Base-by-base conservation (phyloP, 2,888 invertebrate species). In the Caenorhabditis afra region DNA sequence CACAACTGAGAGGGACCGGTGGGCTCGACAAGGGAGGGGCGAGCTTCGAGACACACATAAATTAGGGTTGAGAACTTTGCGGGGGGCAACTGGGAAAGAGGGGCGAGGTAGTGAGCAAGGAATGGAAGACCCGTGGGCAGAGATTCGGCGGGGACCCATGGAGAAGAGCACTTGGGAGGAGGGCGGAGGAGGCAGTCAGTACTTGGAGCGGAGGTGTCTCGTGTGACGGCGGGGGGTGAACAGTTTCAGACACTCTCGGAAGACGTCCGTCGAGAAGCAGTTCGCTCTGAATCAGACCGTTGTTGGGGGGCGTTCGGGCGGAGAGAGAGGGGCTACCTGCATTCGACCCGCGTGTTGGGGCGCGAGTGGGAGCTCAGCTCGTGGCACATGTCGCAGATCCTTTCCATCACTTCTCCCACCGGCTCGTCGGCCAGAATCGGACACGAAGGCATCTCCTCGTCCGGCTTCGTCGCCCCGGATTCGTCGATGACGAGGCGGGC, bases 301-400 rank as follows among this genome's bases (percentile, higher is more conserved):
- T 1, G 14, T n/a, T 64, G 44, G 22, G 29, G 18, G 37, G 37
- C 2, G 10, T 10, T 47, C n/a, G 45, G 18, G 10, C 18, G 41
- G 39, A 20, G 29, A 18, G 41, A n/a, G 52, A 29, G 29, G n/a
- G 18, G 8, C 37, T 49, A 86, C 86, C 86, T 81, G 84, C 86
- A 86, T 18, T 83, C 82, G 10, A 79, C 50, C 44, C 86, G 65
- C 64, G 80, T 79, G 58, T 85, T 85, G 20, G 86, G 85, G 12
- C 78, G 59, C 3, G 79, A 68, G 52, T 83, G 81, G 5, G 81
- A 81, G 68, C 75, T 68, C 65, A 85, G 65, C 52, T 85, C 85
- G 64, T 86, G 86, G 62, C 86, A 86, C 75, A 85, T 78, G 61
- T 84, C 83, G 68, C 86, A 86, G 20, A 86, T 82, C 37, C 83